These are phyloP conservation scores for Zaprionus taronus DNA, from an alignment of 1,140 invertebrate species.

Conservation along the genomic window DNA sequence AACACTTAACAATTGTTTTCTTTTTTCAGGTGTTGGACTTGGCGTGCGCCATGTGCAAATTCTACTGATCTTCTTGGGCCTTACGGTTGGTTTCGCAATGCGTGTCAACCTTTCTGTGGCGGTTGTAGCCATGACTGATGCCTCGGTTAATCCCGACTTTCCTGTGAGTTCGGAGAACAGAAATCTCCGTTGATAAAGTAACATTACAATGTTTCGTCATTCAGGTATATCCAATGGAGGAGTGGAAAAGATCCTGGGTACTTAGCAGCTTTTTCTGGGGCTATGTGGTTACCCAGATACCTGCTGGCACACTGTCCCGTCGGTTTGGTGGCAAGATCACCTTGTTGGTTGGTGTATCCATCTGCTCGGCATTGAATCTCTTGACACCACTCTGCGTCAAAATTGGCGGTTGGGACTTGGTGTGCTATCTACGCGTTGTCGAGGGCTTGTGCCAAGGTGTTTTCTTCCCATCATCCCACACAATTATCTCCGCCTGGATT, in stretches of 20 bases:
- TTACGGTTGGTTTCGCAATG: constrained; percentile 86
- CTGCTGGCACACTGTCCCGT: constrained; percentile 88
- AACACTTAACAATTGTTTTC: background rate
- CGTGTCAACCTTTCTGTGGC: constrained; percentile 88
- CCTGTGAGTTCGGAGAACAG: constrained; percentile 55
- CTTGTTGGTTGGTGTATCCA: constrained; percentile 20
- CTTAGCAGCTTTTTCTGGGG: constrained; percentile 88
- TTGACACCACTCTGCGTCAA: constrained; percentile 74
- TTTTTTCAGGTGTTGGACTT: constrained; percentile 17
- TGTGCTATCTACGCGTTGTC: constrained; percentile 86
- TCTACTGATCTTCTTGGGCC: constrained; percentile 86
- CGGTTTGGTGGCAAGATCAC: constrained; percentile 86
- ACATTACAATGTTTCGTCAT: background rate
- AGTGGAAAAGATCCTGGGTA: constrained; percentile 74
- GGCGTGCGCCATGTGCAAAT: constrained; percentile 86
- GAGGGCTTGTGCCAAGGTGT: constrained; percentile 92
- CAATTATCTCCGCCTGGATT: constrained; percentile 91
- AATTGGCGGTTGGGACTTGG: constrained; percentile 86
- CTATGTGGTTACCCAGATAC: constrained; percentile 85
- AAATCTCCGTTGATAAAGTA: background rate
- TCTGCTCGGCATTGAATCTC: constrained; percentile 83
- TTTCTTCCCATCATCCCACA: constrained; percentile 91
- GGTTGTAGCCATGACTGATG: constrained; percentile 88
- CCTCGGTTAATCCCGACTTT: constrained; percentile 50
- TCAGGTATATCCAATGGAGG: constrained; percentile 44